phyloP scores from a whole-genome alignment of 2,888 invertebrate genomes.

The Eumerus sabulonum region DNA sequence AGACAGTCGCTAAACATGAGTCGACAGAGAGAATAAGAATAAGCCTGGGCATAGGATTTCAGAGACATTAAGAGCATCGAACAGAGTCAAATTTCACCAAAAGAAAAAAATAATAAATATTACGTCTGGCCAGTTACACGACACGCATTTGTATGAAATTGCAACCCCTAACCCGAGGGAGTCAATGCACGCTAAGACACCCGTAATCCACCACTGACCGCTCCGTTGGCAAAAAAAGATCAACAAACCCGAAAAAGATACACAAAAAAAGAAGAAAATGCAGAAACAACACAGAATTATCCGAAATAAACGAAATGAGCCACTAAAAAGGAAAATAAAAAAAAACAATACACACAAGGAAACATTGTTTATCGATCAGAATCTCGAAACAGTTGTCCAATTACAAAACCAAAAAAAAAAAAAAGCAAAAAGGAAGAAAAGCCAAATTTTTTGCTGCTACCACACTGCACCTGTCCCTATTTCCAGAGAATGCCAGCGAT shows the following conservation, averaged over 20 bases:
- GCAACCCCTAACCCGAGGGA: conserved; percentile 20
- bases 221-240: conserved; percentile 18
- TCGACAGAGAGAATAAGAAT: no score
- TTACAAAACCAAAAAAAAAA: conserved; percentile 52
- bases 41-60: no score
- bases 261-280: background rate
- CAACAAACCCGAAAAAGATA: conserved; percentile 26
- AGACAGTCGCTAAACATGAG: no score
- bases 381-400: conserved; percentile 68
- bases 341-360: conserved; percentile 46
- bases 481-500: conserved; percentile 36
- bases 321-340: conserved; percentile 24
- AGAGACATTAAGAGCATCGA: no score
- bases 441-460: conserved; percentile 48
- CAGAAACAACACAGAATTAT: conserved; percentile 9
- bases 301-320: conserved; percentile 36
- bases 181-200: conserved; percentile 38
- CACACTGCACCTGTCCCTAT: conserved; percentile 58
- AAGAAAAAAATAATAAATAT: conserved; percentile 1
- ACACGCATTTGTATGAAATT: conserved; percentile 9
- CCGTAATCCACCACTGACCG: conserved; percentile 30
- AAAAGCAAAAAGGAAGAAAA: conserved; percentile 29
- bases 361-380: conserved; percentile 61
- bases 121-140: conserved; percentile 1
- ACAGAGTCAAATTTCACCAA: background rate